Evolutionary conservation across 2,113 vertebrate genomes (phyloP), one percentile per base, ranked within the genome.

Genomic region (Nicator chloris): DNA sequence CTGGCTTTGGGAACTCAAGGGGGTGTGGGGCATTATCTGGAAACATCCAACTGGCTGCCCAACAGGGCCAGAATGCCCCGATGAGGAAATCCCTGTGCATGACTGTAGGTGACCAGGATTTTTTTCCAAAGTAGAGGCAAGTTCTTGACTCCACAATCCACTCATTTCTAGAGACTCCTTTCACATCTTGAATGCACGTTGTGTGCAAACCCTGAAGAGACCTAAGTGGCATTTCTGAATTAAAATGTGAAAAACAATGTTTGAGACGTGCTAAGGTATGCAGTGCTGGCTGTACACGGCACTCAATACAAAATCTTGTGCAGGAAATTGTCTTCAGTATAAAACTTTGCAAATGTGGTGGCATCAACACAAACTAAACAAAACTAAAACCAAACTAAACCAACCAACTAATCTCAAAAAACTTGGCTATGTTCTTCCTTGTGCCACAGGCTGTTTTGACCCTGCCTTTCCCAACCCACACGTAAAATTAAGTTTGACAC

Each of bases 11-110:
- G 57, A 88, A 82, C 83, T 19, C 1, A 0, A 18, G 4, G 4
- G 1, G 2, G 6, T 3, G 4, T 22, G 26, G 3, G 11, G 2
- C 6, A 13, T n/a, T 8, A 81, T 17, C 57, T 90, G 44, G 59
- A 50, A 80, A 56, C 10, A 70, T 37, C 47, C 0, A 0, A 35
- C 51, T 63, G 28, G 39, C 37, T 56, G 22, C 49, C 77, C 40
- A 9, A 33, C 11, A 33, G 23, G 12, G 31, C 22, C 24, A 61
- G 19, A 13, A 49, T 1, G 63, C 5, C 17, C 50, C 44, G 59
- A 0, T 2, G 12, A 31, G n/a, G 22, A 80, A n/a, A 30, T 20
- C 40, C 11, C 11, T 45, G 7, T 24, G 26, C 4, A 5, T 15
- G 11, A 51, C 26, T 23, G 49, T 7, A 44, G 35, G 1, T 26